phyloP scores from a whole-genome alignment of 2,888 invertebrate species.

The Drosophila tripunctata region DNA sequence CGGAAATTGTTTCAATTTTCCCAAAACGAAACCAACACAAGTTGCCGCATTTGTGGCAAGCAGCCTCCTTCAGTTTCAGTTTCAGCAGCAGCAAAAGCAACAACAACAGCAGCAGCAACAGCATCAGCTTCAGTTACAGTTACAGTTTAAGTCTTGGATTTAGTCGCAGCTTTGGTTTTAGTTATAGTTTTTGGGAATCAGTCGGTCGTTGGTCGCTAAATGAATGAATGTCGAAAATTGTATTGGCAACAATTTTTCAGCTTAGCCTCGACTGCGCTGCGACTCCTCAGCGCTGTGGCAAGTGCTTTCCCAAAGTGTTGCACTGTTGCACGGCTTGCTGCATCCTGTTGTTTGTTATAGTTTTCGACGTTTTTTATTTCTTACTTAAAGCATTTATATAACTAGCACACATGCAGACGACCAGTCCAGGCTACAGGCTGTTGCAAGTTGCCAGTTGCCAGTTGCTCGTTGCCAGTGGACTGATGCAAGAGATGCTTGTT shows the following conservation, averaged over 20 bases:
- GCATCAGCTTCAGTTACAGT: slow-evolving; percentile 4
- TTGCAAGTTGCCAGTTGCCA: slow-evolving; percentile 19
- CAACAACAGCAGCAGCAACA: no score
- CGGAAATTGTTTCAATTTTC: slow-evolving; percentile 84
- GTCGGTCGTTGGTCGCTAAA: slow-evolving; percentile 69
- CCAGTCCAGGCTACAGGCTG: slow-evolving; percentile 34
- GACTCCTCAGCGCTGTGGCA: slow-evolving; percentile 40
- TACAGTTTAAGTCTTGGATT: slow-evolving; percentile 4
- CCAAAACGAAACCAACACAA: slow-evolving; percentile 72
- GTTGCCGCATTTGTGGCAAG: slow-evolving; percentile 59
- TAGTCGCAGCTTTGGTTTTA: slow-evolving; percentile 12
- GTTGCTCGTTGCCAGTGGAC: slow-evolving; percentile 15
- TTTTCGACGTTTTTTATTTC: slow-evolving; percentile 76
- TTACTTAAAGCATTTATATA: slow-evolving; percentile 74
- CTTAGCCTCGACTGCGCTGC: slow-evolving; percentile 8
- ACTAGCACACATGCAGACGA: slow-evolving; percentile 52
- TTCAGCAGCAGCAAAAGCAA: no score
- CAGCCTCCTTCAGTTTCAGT: slow-evolving; percentile 2
- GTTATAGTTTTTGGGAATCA: slow-evolving; percentile 61
- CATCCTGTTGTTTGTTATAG: slow-evolving; percentile 79
- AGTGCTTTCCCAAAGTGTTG: slow-evolving; percentile 62
- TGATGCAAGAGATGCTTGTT: neutral
- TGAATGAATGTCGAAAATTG: slow-evolving; percentile 83
- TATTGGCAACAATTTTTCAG: slow-evolving; percentile 80
- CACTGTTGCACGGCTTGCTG: slow-evolving; percentile 26